Percentiles rank a stretch among this genome's conserved stretches.
Conservation (phyloP, 2,113 vertebrate species). For the Cyanoramphus novaezelandiae region DNA sequence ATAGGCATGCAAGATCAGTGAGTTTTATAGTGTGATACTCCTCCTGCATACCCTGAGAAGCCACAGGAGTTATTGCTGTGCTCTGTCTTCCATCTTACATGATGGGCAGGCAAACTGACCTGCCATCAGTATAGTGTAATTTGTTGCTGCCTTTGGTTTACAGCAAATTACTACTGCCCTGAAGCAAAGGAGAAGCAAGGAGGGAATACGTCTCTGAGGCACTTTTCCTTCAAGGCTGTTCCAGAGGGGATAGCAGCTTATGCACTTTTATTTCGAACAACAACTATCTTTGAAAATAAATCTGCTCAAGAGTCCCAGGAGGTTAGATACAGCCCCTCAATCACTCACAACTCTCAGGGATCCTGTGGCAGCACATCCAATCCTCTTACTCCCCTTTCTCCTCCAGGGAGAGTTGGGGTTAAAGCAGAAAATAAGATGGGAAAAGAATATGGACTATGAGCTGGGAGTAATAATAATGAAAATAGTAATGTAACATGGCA, state of each 20-base stretch:
- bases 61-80: conserved; percentile 22
- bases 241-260: not conserved
- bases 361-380: not conserved
- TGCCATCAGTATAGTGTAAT: not conserved
- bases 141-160: conserved; percentile 26
- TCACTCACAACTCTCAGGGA: not conserved
- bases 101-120: conserved; percentile 40
- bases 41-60: not conserved
- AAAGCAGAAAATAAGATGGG: not conserved
- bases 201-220: not conserved
- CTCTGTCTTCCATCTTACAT: not conserved
- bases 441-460: not conserved
- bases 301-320: not conserved
- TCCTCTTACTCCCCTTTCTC: not conserved
- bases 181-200: not conserved
- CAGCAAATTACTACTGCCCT: conserved; percentile 25
- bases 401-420: not conserved
- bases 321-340: not conserved
- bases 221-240: not conserved
- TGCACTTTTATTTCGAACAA: not conserved
- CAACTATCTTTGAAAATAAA: conserved; percentile 17
- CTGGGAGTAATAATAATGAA: conserved; percentile 15
- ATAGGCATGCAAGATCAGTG: not conserved
- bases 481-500: conserved; percentile 46
- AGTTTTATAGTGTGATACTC: not conserved